A percentile compares a stretch with the other conserved stretches of the same genome.
phyloP scores from a whole-genome alignment of 2,888 invertebrate genomes.

The Lepidocyrtinus sp. region DNA sequence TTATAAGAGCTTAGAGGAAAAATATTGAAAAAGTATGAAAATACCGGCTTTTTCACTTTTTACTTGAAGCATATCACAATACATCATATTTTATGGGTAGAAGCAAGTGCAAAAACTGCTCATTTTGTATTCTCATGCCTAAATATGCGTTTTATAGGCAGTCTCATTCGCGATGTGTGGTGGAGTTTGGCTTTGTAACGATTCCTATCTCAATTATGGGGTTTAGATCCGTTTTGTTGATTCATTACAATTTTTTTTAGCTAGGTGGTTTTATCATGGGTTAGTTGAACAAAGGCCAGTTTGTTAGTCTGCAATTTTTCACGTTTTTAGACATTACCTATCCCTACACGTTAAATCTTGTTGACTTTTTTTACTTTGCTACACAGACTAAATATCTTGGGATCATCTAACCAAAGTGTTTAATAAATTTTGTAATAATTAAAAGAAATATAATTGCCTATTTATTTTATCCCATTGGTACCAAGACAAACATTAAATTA shows the following conservation, averaged over 20 bases:
- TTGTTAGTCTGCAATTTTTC: not conserved
- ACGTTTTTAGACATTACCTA: slow-evolving; percentile 18
- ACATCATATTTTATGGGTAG: not conserved
- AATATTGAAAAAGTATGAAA: slow-evolving; percentile 10
- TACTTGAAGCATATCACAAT: not conserved
- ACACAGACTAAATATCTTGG: no score
- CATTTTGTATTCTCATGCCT: not conserved
- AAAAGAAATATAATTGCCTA: no score
- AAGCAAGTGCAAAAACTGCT: not conserved
- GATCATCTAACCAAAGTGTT: no score
- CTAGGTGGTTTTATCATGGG: slow-evolving; percentile 9
- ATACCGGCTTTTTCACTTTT: slow-evolving; percentile 51
- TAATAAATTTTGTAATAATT: no score
- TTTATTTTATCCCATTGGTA: no score
- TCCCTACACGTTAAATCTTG: slow-evolving; percentile 2
- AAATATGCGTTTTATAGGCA: not conserved
- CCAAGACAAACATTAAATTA: no score
- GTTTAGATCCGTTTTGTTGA: slow-evolving; percentile 50
- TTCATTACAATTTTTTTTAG: slow-evolving; percentile 26
- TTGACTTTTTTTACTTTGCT: no score
- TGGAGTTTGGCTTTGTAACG: slow-evolving; percentile 4
- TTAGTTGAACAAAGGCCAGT: not conserved
- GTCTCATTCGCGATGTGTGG: slow-evolving; percentile 27
- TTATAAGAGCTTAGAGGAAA: not conserved
- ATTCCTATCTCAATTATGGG: slow-evolving; percentile 53